Conservation (phyloP, 1,140 invertebrate genomes). For the Camponotus vicinus region DNA sequence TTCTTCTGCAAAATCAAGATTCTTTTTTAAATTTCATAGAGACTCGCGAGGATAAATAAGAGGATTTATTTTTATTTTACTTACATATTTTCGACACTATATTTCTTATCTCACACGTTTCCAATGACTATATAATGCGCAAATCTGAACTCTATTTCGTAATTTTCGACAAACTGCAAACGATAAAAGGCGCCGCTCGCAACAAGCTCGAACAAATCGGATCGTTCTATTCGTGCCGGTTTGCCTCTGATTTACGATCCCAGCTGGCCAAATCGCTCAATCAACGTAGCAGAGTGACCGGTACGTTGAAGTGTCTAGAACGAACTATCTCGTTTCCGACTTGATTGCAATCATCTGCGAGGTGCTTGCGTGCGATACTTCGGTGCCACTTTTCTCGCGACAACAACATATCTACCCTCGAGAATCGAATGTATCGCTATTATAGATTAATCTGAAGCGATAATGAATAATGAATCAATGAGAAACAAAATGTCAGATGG, state of each 20-base stretch:
- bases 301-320: constrained; percentile 41
- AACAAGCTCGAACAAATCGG: constrained; percentile 23
- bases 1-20: not conserved
- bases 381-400: constrained; percentile 29
- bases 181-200: constrained; percentile 4
- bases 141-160: not conserved
- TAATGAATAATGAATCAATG: constrained; percentile 24
- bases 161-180: constrained; percentile 27
- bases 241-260: constrained; percentile 62
- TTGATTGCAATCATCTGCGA: constrained; percentile 46
- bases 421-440: constrained; percentile 37
- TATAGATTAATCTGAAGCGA: constrained; percentile 14
- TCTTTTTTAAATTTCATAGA: not conserved
- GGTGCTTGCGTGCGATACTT: constrained; percentile 57
- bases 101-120: not conserved
- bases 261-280: constrained; percentile 64
- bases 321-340: constrained; percentile 56
- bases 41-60: not conserved
- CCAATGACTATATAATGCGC: not conserved
- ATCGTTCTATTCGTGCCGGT: constrained; percentile 44
- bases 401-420: not conserved
- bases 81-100: not conserved
- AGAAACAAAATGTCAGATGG: not conserved
- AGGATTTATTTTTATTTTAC: not conserved
- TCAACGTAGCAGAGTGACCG: constrained; percentile 54